Evolutionary conservation across 2,797 vertebrate species (phyloP), one percentile per base, ranked within the genome.

Genomic region (Mormyrops attenuatus): DNA sequence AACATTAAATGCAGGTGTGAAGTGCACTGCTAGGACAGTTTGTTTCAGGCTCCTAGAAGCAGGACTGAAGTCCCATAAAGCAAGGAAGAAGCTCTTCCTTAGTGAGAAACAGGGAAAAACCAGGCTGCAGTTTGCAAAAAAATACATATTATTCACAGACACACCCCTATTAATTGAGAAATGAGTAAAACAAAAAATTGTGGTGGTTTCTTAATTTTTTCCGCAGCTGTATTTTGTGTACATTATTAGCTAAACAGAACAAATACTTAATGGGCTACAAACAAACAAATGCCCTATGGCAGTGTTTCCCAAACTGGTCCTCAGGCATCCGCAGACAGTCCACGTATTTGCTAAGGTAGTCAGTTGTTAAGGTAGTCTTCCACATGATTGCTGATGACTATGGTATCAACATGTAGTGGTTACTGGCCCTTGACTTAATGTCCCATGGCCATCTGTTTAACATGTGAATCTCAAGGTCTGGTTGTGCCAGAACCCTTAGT

Each of bases 371-470:
- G n/a, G 57, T 63, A 80, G 2, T 6, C 73, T 77, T 77, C 38
- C 73, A 77, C 38, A 77, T 41, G 73, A 77, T 3, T 41, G 73
- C 73, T 80, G 73, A 80, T 80, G 38, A 44, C 73, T 44, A 38
- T 80, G 73, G 4, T 80, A 80, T 80, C 5, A 80, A 44, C 73
- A 44, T 41, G 73, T 63, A 63, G 22, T 20, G 17, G 17, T 80
- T 44, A 80, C 73, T 80, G 73, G 73, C 15, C 17, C 73, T 80
- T 80, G 73, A 44, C 73, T 80, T 80, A 80, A 80, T 80, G 73
- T 41, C 34, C 73, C 3, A 44, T 0, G 0, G 15, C 73, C 73
- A 8, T 80, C 34, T 80, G 73, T 44, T 80, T 80, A 41, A 80
- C 20, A 5, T 38, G 73, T 80, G 73, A 80, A 38, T 80, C 73